A percentile compares a stretch with the other conserved stretches of the same genome.
Conservation (phyloP, 2,888 invertebrate genomes). For the Drosophila lutescens region DNA sequence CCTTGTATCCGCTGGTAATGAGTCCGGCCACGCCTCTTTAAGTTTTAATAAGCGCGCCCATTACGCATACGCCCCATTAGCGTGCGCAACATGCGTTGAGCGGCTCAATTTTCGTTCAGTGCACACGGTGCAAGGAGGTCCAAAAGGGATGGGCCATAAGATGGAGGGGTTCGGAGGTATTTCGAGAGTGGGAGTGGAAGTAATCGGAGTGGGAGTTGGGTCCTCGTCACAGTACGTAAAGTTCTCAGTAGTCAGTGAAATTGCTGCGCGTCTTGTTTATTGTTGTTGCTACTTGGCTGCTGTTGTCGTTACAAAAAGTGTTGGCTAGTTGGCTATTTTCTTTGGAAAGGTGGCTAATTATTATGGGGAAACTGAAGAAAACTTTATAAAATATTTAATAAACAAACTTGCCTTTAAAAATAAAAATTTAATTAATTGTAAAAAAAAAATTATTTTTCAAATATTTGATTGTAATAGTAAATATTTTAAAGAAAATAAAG, state of each 20-base stretch:
- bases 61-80: constrained; percentile 70
- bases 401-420: background rate
- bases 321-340: background rate
- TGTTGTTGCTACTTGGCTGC: constrained; percentile 48
- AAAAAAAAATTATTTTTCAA: background rate
- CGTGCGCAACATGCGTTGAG: constrained; percentile 26
- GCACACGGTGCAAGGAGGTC: constrained; percentile 27
- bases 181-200: background rate
- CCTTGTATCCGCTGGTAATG: constrained; percentile 36
- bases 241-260: constrained; percentile 79
- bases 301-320: background rate
- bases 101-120: constrained; percentile 30
- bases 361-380: fast-evolving
- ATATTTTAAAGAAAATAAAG: too few relatives aligned
- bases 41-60: constrained; percentile 46
- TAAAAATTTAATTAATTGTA: too few relatives aligned
- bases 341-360: too few relatives aligned
- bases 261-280: constrained; percentile 74
- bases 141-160: constrained; percentile 19
- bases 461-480: too few relatives aligned
- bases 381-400: too few relatives aligned
- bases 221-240: constrained; percentile 75
- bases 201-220: constrained; percentile 3
- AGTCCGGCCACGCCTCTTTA: constrained; percentile 48
- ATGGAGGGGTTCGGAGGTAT: background rate